Evolutionary conservation across 2,888 invertebrate species (phyloP).

Genomic region (Agrochola circellaris): DNA sequence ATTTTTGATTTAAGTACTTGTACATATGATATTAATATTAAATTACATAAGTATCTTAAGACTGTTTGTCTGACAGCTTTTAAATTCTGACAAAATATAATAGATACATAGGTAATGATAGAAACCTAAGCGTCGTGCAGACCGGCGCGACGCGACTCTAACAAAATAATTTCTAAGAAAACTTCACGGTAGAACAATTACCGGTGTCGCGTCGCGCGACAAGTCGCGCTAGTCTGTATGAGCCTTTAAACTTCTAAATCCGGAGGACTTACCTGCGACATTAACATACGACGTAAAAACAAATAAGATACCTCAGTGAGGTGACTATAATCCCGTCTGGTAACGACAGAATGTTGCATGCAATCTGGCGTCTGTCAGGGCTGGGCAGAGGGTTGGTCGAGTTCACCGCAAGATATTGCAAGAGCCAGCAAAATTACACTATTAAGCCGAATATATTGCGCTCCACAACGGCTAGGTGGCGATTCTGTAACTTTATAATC

Average conservation of each 20-base stretch:
- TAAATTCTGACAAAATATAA: not conserved
- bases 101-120: not conserved
- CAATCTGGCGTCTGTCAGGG: conserved; percentile 76
- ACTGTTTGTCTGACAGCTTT: too few species aligned
- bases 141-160: too few species aligned
- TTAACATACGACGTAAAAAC: conserved; percentile 13
- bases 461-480: conserved; percentile 70
- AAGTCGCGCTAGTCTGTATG: too few species aligned
- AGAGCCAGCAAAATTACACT: conserved; percentile 81
- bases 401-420: conserved; percentile 81
- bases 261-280: not conserved
- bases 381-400: conserved; percentile 71
- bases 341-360: conserved; percentile 71
- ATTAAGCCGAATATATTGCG: conserved; percentile 81
- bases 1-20: too few species aligned
- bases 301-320: conserved; percentile 28
- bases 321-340: conserved; percentile 54
- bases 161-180: too few species aligned
- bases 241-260: not conserved
- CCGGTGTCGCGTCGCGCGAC: too few species aligned
- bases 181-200: too few species aligned
- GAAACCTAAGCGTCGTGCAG: too few species aligned
- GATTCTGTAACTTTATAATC: conserved; percentile 73
- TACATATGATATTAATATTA: too few species aligned
- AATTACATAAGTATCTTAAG: too few species aligned